Conservation (phyloP, 2,888 invertebrate genomes). For the Tetragnatha montana region DNA sequence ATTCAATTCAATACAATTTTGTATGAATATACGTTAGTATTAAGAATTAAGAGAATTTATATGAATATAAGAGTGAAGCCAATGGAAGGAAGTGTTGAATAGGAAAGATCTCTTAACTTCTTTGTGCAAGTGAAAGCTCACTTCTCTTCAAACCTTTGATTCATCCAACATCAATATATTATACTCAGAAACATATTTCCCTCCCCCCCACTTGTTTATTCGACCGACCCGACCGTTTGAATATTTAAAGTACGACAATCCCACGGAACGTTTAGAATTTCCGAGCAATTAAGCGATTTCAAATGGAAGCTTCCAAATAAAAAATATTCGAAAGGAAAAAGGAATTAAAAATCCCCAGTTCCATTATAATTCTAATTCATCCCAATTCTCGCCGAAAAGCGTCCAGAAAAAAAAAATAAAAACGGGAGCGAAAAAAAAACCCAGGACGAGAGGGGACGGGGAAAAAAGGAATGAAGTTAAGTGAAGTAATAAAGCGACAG, state of each 20-base stretch:
- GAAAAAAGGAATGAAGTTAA: constrained; percentile 47
- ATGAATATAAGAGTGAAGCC: too few relatives aligned
- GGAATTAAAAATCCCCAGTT: neutral
- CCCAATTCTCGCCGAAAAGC: neutral
- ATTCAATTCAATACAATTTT: too few relatives aligned
- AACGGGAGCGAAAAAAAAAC: constrained; percentile 31
- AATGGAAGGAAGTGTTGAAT: too few relatives aligned
- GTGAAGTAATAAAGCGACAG: constrained; percentile 68
- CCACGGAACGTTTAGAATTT: neutral
- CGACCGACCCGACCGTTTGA: neutral
- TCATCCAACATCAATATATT: neutral
- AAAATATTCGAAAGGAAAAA: constrained; percentile 10
- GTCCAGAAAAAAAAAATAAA: constrained; percentile 5
- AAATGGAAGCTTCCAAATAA: constrained; percentile 11
- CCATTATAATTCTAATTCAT: constrained; percentile 36
- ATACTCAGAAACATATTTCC: neutral
- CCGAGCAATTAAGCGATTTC: constrained; percentile 36
- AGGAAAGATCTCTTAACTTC: neutral
- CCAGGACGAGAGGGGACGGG: constrained; percentile 18
- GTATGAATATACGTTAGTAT: too few relatives aligned
- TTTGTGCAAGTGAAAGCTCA: neutral
- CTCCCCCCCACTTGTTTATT: neutral
- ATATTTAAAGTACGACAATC: constrained; percentile 18
- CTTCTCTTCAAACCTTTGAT: neutral
- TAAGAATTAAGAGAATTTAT: too few relatives aligned